Percentiles rank a stretch among this genome's conserved stretches.
phyloP scores from a whole-genome alignment of 2,888 invertebrate genomes.

The Tenodera sinensis region DNA sequence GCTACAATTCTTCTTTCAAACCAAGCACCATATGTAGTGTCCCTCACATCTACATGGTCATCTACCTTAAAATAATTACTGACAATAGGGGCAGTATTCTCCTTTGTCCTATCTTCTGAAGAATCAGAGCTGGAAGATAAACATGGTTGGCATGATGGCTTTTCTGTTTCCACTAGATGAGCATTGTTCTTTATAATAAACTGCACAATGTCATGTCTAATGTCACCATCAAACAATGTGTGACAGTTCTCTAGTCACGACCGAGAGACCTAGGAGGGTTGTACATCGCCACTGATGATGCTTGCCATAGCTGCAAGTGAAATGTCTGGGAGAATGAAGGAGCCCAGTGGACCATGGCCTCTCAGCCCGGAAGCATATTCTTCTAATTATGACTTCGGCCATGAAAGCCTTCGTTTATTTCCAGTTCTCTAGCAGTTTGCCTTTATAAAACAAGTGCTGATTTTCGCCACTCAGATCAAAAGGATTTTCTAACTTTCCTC shows the following conservation, averaged over 20 bases:
- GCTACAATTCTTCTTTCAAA: constrained; percentile 61
- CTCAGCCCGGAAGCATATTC: too few relatives aligned
- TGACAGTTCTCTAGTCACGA: constrained; percentile 71
- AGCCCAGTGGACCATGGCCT: too few relatives aligned
- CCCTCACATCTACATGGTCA: constrained; percentile 65
- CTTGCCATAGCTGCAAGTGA: too few relatives aligned
- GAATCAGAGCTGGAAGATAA: background rate
- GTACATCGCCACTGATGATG: too few relatives aligned
- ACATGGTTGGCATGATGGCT: background rate
- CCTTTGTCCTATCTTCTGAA: background rate
- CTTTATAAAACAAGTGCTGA: constrained; percentile 66
- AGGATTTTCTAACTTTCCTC: constrained; percentile 52
- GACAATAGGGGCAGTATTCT: background rate
- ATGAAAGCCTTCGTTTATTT: too few relatives aligned
- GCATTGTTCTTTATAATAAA: constrained; percentile 50
- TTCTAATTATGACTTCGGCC: too few relatives aligned
- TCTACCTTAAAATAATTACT: constrained; percentile 11
- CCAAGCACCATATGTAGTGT: constrained; percentile 66
- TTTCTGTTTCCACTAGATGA: background rate
- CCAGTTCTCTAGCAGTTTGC: too few relatives aligned
- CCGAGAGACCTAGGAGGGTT: too few relatives aligned
- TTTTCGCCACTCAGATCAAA: constrained; percentile 52
- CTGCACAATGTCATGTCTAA: constrained; percentile 72
- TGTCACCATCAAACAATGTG: constrained; percentile 70
- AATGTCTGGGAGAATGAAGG: too few relatives aligned